A percentile compares a stretch with the other conserved stretches of the same genome.
These are phyloP conservation scores for Gadus macrocephalus DNA, from an alignment of 2,113 vertebrate species.

Conservation along the genomic window DNA sequence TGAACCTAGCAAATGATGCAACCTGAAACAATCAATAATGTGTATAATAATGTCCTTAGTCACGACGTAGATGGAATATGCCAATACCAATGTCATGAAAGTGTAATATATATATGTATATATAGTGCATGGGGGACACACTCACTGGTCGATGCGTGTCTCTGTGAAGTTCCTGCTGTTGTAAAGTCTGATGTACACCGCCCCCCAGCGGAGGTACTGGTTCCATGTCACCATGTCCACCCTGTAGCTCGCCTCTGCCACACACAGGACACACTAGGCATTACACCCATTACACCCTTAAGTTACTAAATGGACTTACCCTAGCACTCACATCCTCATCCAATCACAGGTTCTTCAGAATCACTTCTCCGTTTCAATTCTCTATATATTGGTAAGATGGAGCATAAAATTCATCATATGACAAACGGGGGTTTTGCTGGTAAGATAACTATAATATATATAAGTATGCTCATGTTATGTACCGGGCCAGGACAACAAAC, in stretches of 20 bases:
- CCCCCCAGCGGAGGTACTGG: constrained; percentile 82
- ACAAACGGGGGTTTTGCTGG: too few relatives aligned
- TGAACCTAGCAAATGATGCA: too few relatives aligned
- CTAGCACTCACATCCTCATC: too few relatives aligned
- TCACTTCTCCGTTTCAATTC: too few relatives aligned
- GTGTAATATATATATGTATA: background rate
- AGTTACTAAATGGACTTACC: background rate
- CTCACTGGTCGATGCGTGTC: constrained; percentile 83
- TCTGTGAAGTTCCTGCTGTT: constrained; percentile 74
- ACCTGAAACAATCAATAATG: too few relatives aligned
- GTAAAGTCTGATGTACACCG: constrained; percentile 77
- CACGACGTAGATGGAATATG: background rate
- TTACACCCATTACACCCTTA: background rate
- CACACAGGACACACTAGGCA: constrained; percentile 15
- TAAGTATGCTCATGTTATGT: too few relatives aligned
- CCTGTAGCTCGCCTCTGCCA: constrained; percentile 83
- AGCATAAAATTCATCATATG: too few relatives aligned
- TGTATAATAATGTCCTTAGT: too few relatives aligned
- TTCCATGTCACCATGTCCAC: constrained; percentile 90
- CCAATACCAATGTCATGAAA: background rate
- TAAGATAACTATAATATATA: too few relatives aligned
- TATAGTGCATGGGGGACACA: constrained; percentile 16
- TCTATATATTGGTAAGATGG: too few relatives aligned
- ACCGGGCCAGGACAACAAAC: too few relatives aligned
- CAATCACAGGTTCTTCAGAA: too few relatives aligned